Percentiles rank a stretch among this genome's conserved stretches.
Conservation (phyloP, 1,140 invertebrate genomes). For the Scaptomyza montana region DNA sequence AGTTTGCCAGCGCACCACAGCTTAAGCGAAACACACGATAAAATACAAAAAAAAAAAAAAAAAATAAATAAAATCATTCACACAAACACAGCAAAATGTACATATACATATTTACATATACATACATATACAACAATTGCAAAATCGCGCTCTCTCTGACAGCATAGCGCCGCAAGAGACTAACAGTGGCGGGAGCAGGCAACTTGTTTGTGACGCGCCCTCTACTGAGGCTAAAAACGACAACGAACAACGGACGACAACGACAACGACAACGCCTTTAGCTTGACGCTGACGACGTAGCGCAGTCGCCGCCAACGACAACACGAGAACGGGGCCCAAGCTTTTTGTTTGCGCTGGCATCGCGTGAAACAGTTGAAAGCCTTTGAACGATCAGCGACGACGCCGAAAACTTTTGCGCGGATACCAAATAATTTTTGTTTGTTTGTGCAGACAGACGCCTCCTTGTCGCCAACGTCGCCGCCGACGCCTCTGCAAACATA, state of each 20-base stretch:
- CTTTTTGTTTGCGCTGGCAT: slow-evolving; percentile 76
- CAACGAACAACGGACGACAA: background rate
- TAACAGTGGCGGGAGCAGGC: background rate
- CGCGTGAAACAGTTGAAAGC: slow-evolving; percentile 83
- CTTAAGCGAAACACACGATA: slow-evolving; percentile 1
- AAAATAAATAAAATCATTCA: background rate
- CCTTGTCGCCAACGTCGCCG: slow-evolving; percentile 58
- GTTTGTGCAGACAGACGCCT: slow-evolving; percentile 63
- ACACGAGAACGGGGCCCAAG: slow-evolving; percentile 55
- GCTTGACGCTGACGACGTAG: slow-evolving; percentile 14
- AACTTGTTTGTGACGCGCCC: slow-evolving; percentile 44
- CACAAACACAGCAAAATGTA: background rate
- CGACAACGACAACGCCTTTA: slow-evolving; percentile 15
- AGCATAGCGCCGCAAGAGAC: background rate
- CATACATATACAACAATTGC: slow-evolving; percentile 30
- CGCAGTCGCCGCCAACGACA: slow-evolving; percentile 34
- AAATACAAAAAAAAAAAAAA: background rate
- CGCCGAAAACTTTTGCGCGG: slow-evolving; percentile 82
- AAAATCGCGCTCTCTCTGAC: slow-evolving; percentile 40
- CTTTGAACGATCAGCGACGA: slow-evolving; percentile 84
- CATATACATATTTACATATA: background rate
- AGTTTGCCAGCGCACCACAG: slow-evolving; percentile 32
- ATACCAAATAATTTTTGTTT: slow-evolving; percentile 62
- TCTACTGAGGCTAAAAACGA: slow-evolving; percentile 25
- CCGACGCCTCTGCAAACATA: slow-evolving; percentile 27